Base-by-base conservation (phyloP, 2,888 invertebrate genomes). In the Mesorhabditis belari region DNA sequence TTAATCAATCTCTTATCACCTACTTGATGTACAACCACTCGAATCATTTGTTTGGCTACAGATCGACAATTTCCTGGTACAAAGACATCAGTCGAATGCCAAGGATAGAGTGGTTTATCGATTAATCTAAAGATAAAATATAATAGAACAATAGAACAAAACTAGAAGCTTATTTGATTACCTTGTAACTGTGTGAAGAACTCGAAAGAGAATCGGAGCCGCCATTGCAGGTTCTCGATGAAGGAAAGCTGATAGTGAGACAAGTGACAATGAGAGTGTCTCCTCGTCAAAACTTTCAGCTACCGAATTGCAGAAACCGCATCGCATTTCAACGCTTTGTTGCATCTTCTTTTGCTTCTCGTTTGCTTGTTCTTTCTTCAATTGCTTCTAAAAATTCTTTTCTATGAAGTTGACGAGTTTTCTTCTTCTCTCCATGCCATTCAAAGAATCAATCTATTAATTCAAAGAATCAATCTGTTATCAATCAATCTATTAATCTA, bases 281-380 rank as follows among this genome's bases (percentile, higher is more conserved):
- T 98, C 96, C 81, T 98, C 96, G 67, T 91, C 92, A 83, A 94
- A 96, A 81, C 91, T 89, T 82, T 94, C 92, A 65, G 88, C 87
- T 3, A 88, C 86, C 1, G 88, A 88, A 19, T 93, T 92, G 82
- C 96, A 98, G 81, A 93, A 92, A 0, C 90, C 87, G 81, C 92
- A 93, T 81, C 85, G 64, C 44, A 81, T 73, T 29, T 75, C 62
- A 19, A 80, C 75, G 17, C 73, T n/a, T 25, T 23, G 55, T 24
- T 12, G 9, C 26, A n/a, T 17, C 12, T 12, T 12, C 19, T 52
- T 35, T n/a, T 9, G n/a, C n/a, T n/a, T n/a, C n/a, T n/a, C n/a
- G n/a, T n/a, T n/a, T n/a, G n/a, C n/a, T n/a, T n/a, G n/a, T n/a
- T n/a, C n/a, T n/a, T n/a, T n/a, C n/a, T n/a, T n/a, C n/a, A n/a